Conservation (phyloP, 1,140 invertebrate genomes). For the Plodia interpunctella region DNA sequence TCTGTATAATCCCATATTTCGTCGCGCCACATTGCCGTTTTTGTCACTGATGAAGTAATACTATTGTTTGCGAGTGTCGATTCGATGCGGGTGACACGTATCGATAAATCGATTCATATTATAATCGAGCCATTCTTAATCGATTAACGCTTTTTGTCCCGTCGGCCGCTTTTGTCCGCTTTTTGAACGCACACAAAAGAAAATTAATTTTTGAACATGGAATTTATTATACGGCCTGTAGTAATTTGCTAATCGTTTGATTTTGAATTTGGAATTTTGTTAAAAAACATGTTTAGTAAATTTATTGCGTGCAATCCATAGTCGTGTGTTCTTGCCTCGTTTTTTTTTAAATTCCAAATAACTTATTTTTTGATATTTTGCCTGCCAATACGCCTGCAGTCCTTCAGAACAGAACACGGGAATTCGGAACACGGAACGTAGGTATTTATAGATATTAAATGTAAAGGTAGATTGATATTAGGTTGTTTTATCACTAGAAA, state of each 20-base stretch:
- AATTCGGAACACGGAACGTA: too few species aligned
- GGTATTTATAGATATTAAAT: too few species aligned
- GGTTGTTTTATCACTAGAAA: too few species aligned
- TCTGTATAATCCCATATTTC: slow-evolving; percentile 54
- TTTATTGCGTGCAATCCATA: neutral
- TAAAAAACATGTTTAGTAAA: neutral
- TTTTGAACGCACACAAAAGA: slow-evolving; percentile 14
- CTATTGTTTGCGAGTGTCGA: slow-evolving; percentile 44
- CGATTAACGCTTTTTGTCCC: slow-evolving; percentile 34
- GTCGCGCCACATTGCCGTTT: slow-evolving; percentile 44
- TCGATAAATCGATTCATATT: slow-evolving; percentile 40
- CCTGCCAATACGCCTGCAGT: too few species aligned
- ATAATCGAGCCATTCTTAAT: slow-evolving; percentile 42
- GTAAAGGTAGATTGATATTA: too few species aligned
- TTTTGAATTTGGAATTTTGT: slow-evolving; percentile 5
- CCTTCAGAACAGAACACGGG: too few species aligned
- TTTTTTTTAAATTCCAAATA: too few species aligned
- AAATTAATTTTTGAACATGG: slow-evolving; percentile 20
- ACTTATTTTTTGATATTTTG: too few species aligned
- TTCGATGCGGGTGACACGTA: slow-evolving; percentile 51
- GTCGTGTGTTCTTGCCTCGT: too few species aligned
- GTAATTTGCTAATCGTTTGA: neutral
- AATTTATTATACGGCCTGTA: neutral
- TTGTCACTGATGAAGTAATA: slow-evolving; percentile 62
- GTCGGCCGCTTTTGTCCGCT: slow-evolving; percentile 39